These are phyloP conservation scores for Cryptus armator DNA, from an alignment of 2,888 invertebrate genomes.

Conservation along the genomic window DNA sequence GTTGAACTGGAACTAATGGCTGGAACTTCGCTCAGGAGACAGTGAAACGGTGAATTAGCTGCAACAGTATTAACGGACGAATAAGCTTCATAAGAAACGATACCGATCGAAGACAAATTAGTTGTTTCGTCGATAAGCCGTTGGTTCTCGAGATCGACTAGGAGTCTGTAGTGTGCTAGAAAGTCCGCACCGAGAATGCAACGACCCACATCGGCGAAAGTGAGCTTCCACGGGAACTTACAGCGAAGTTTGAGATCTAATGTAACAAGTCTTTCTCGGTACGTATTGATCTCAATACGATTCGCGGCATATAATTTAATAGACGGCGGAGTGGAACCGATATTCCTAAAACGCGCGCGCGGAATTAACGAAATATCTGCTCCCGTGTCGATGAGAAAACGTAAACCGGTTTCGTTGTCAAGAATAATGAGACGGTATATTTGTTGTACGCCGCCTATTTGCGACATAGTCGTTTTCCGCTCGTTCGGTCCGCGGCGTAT, in stretches of 20 bases:
- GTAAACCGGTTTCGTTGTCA: too few relatives aligned
- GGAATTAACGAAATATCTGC: background rate
- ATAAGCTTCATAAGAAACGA: conserved; percentile 17
- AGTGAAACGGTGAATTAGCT: conserved; percentile 27
- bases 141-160: conserved; percentile 5
- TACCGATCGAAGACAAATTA: background rate
- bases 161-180: background rate
- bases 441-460: too few relatives aligned
- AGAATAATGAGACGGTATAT: too few relatives aligned
- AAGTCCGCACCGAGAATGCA: conserved; percentile 32
- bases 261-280: background rate
- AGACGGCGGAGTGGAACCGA: background rate
- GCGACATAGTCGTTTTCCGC: too few relatives aligned
- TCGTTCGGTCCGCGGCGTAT: too few relatives aligned
- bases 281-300: conserved; percentile 1
- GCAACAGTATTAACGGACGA: conserved; percentile 34
- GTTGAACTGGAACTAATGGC: too few relatives aligned
- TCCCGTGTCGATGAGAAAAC: background rate
- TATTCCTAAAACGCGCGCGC: background rate
- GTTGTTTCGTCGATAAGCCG: conserved; percentile 13
- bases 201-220: background rate
- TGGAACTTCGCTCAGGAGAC: conserved; percentile 23
- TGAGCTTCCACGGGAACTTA: background rate
- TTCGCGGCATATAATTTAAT: conserved; percentile 29
- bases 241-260: conserved; percentile 1